phyloP scores from a whole-genome alignment of 2,113 vertebrate species.

The Nansenia antarctica region DNA sequence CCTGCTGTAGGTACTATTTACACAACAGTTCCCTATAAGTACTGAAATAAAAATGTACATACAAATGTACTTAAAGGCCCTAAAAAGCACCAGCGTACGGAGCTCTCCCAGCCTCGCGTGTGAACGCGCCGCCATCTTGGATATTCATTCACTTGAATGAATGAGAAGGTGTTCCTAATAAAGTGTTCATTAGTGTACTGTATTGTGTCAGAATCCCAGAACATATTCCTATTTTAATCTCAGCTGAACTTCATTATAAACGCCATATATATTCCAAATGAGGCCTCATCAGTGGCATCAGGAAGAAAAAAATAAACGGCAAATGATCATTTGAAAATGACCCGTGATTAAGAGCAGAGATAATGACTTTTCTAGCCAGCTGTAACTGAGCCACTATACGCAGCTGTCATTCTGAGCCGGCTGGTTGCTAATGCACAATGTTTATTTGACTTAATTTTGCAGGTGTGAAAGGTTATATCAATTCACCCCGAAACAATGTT shows the following conservation, averaged over 20 bases:
- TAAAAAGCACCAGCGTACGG: no score
- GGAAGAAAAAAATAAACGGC: slow-evolving; percentile 31
- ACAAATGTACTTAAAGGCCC: no score
- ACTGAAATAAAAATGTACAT: no score
- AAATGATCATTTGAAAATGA: slow-evolving; percentile 22
- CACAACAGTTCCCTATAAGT: no score
- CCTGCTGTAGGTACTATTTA: no score
- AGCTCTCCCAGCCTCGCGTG: no score
- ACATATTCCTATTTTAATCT: slow-evolving; percentile 20
- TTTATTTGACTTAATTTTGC: neutral
- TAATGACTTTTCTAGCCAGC: slow-evolving; percentile 22
- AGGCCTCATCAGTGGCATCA: slow-evolving; percentile 23
- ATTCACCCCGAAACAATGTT: neutral
- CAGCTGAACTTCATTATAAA: slow-evolving; percentile 14
- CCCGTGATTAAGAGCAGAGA: slow-evolving; percentile 29
- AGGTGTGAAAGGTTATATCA: neutral
- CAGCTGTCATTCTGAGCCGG: neutral
- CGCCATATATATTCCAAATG: slow-evolving; percentile 26
- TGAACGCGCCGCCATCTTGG: no score
- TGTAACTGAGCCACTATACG: slow-evolving; percentile 17
- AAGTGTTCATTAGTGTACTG: no score
- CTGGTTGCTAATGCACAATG: neutral
- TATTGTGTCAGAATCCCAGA: slow-evolving; percentile 10
- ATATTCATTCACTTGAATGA: no score
- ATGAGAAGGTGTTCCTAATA: no score